Conservation (phyloP, 2,888 invertebrate species). For the Chrysina gloriosa region DNA sequence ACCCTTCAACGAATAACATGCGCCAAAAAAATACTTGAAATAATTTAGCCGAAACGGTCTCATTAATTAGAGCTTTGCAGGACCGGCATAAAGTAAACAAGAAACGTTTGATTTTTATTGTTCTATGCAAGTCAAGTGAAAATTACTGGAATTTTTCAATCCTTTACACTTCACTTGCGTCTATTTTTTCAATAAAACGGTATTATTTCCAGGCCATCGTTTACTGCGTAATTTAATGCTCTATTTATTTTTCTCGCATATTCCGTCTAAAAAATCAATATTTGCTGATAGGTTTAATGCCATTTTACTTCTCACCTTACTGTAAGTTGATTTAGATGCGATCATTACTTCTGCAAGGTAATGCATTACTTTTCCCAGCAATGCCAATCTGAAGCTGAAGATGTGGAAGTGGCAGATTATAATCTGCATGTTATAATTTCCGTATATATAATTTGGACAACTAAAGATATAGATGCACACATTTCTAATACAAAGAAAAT, state of each 20-base stretch:
- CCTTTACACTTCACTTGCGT: conserved; percentile 23
- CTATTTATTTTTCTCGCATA: conserved; percentile 31
- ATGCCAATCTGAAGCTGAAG: too few species aligned
- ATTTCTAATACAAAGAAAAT: too few species aligned
- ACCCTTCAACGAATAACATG: neutral
- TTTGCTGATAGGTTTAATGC: conserved; percentile 1
- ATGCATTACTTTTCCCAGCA: too few species aligned
- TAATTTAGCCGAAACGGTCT: neutral
- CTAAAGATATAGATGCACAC: too few species aligned
- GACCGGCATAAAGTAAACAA: neutral
- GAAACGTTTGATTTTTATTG: neutral
- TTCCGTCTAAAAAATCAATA: conserved; percentile 21
- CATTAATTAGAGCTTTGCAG: neutral
- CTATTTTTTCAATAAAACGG: conserved; percentile 31
- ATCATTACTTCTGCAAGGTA: neutral
- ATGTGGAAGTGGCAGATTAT: too few species aligned
- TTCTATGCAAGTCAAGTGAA: conserved; percentile 7
- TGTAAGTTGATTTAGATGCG: conserved; percentile 3
- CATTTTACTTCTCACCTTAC: neutral
- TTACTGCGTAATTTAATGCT: conserved; percentile 33
- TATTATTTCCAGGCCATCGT: conserved; percentile 31
- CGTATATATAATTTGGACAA: too few species aligned
- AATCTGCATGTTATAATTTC: too few species aligned
- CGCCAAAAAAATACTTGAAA: conserved; percentile 11
- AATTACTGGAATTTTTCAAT: conserved; percentile 24